Conservation (phyloP, 2,888 invertebrate species). For the Cyclophora albipunctata region DNA sequence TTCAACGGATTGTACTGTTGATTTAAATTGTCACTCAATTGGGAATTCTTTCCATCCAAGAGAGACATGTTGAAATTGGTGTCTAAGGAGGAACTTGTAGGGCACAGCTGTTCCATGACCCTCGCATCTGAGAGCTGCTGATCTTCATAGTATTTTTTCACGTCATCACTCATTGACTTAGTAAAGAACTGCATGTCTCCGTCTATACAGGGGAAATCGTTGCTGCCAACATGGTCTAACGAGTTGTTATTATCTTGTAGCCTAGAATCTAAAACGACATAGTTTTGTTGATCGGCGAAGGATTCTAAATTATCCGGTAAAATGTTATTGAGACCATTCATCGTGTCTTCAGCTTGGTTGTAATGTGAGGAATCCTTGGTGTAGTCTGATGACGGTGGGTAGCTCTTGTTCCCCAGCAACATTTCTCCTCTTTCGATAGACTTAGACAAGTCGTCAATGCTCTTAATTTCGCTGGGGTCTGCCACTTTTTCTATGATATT, state of each 20-base stretch:
- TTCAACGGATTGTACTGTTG: conserved; percentile 52
- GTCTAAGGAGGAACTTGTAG: conserved; percentile 53
- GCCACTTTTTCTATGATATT: conserved; percentile 69
- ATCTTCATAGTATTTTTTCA: conserved; percentile 66
- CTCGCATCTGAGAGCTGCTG: conserved; percentile 54
- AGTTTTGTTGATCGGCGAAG: conserved; percentile 60
- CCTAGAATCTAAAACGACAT: conserved; percentile 52
- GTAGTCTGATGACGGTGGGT: conserved; percentile 35
- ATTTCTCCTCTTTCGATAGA: conserved; percentile 67
- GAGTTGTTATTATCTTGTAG: conserved; percentile 44
- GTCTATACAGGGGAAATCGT: conserved; percentile 65
- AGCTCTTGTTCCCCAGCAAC: conserved; percentile 48
- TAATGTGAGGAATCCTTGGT: conserved; percentile 44
- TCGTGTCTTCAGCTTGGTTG: conserved; percentile 50
- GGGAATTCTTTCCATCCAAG: conserved; percentile 50
- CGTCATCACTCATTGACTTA: conserved; percentile 67
- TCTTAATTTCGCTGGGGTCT: conserved; percentile 68
- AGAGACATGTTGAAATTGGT: conserved; percentile 60
- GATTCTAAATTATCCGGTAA: conserved; percentile 62
- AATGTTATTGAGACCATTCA: conserved; percentile 57
- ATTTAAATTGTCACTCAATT: conserved; percentile 46
- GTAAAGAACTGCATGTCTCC: conserved; percentile 69
- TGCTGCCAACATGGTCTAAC: conserved; percentile 46
- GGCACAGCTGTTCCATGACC: conserved; percentile 58
- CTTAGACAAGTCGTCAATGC: conserved; percentile 67